Evolutionary conservation across 92 coral and sea anemone genomes (phyloP), one percentile per base, ranked within the genome.

Genomic region (Parazoanthus atlanticus): DNA sequence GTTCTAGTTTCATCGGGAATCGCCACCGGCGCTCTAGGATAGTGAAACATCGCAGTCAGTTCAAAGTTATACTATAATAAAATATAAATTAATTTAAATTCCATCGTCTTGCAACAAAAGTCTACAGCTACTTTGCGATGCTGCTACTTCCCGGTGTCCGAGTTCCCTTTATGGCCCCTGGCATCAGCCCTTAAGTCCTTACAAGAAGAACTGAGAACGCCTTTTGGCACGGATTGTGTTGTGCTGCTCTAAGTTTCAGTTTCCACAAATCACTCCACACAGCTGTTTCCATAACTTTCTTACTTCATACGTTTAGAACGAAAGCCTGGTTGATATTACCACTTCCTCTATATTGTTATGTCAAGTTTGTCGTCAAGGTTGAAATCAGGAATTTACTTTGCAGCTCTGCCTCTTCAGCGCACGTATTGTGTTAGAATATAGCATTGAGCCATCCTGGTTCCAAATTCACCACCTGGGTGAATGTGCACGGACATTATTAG

Each of bases 381-480:
- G 75, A 70, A 70, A 70, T 70, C 74, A 67, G 31, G 33, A 69
- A 9, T 70, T 70, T 3, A 29, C 75, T 12, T 8, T 15, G 75
- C 75, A 70, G 34, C 32, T 28, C 36, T 70, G 19, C 34, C 19
- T 29, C 34, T 13, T 70, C 34, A 29, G 16, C 5, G 19, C 5
- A 70, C 12, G 31, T 66, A 70, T 29, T 38, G 31, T 25, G 72
- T 66, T 11, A 66, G 12, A 25, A 3, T 66, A 31, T 66, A 66
- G 72, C 41, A 31, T 6, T 82, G 86, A 82, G 5, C 58, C 8
- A 64, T 54, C 86, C 15, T 34, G 30, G 23, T 30, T 64, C 41
- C 21, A 34, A 0, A 64, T 65, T 82, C 86, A n/a, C 86, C 56
- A 65, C 74, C 74, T n/a, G 56, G 75, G 86, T 33, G 75, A 64